phyloP scores from a whole-genome alignment of 2,113 vertebrate genomes.

The Lophochroa leadbeateri region DNA sequence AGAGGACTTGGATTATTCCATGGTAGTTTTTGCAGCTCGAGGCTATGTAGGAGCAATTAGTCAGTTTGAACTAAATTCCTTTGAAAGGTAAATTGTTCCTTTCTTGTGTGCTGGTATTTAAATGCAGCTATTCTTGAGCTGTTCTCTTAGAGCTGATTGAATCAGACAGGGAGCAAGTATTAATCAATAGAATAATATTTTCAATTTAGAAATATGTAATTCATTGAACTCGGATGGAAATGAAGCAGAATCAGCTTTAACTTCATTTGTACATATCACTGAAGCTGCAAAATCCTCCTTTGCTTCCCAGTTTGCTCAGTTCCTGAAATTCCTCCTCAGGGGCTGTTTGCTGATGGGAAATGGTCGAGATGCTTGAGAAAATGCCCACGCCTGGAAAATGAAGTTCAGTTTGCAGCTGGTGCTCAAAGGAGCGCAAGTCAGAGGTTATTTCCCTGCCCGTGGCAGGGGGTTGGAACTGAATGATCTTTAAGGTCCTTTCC shows the following conservation, averaged over 20 bases:
- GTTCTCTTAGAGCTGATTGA: background rate
- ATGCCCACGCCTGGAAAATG: background rate
- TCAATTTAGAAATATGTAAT: background rate
- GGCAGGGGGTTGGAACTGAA: background rate
- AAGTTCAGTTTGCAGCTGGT: background rate
- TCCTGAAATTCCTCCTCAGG: background rate
- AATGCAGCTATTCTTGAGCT: background rate
- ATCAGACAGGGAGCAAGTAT: background rate
- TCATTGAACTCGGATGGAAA: background rate
- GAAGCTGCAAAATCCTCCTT: background rate
- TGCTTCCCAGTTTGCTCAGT: background rate
- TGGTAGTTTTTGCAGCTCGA: background rate
- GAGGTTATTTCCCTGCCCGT: background rate
- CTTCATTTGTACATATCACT: background rate
- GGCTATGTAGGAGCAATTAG: slow-evolving; percentile 50
- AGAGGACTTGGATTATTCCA: slow-evolving; percentile 6
- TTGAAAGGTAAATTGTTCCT: slow-evolving; percentile 24
- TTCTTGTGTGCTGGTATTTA: background rate
- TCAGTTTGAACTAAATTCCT: slow-evolving; percentile 46
- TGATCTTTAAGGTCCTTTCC: background rate
- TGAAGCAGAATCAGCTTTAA: background rate
- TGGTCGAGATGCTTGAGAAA: background rate
- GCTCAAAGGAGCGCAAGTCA: background rate
- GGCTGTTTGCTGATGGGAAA: background rate
- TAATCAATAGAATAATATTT: background rate